A percentile compares a stretch with the other conserved stretches of the same genome.
Evolutionary conservation across 2,113 vertebrate genomes (phyloP).

Genomic region (Sinocyclocheilus anshuiensis): DNA sequence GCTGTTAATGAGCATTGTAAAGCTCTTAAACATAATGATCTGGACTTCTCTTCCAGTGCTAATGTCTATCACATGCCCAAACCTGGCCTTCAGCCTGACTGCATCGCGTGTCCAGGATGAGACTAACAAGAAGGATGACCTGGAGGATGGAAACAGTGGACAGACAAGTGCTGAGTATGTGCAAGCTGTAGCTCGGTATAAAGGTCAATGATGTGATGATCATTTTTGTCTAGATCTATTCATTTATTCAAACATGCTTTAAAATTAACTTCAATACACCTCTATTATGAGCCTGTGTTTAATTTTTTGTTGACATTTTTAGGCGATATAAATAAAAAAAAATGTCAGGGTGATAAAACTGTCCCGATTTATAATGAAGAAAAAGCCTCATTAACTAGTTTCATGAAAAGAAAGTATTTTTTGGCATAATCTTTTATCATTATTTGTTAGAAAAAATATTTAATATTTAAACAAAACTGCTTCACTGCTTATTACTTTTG

Average conservation of each 20-base stretch:
- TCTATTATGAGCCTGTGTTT: not conserved
- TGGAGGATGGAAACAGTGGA: constrained; percentile 12
- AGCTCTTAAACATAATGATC: constrained; percentile 78
- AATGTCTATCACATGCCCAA: constrained; percentile 71
- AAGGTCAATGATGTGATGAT: constrained; percentile 13
- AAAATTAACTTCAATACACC: not conserved
- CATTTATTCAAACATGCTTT: not conserved
- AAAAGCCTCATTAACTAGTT: not conserved
- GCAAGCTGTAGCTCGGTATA: constrained; percentile 1
- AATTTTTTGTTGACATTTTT: not conserved
- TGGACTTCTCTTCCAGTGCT: constrained; percentile 74
- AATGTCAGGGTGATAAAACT: not conserved
- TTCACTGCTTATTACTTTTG: not conserved
- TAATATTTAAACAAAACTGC: not conserved
- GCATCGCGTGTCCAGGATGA: constrained; percentile 51
- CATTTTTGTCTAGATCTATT: not conserved
- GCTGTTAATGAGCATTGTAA: constrained; percentile 84
- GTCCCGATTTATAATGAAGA: not conserved
- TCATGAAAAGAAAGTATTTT: not conserved
- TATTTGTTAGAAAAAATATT: not conserved
- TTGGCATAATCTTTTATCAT: not conserved
- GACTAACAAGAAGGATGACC: constrained; percentile 46
- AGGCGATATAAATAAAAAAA: not conserved
- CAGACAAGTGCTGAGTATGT: not conserved
- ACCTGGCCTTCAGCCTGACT: constrained; percentile 52